A percentile compares a stretch with the other conserved stretches of the same genome.
Conservation (phyloP, 2,797 vertebrate genomes). For the Micropoecilia bifurca region DNA sequence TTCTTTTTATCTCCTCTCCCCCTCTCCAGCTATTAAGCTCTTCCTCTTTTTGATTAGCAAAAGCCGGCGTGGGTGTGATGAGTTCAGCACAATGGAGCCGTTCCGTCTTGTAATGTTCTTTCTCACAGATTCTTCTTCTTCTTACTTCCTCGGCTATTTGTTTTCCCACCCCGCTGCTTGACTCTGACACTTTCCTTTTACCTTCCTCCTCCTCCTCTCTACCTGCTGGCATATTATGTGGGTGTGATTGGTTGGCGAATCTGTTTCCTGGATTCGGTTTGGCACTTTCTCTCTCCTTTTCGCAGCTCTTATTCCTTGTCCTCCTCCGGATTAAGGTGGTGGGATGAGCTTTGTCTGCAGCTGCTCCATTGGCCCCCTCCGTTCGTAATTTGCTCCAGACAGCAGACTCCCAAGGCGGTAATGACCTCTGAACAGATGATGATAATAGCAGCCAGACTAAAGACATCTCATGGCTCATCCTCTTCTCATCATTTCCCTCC, state of each 20-base stretch:
- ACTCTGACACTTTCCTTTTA: slow-evolving; percentile 40
- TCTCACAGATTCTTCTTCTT: slow-evolving; percentile 21
- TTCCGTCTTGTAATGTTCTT: slow-evolving; percentile 42
- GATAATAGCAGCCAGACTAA: slow-evolving; percentile 76
- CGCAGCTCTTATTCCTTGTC: slow-evolving; percentile 23
- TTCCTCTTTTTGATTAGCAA: slow-evolving; percentile 47
- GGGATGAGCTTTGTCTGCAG: slow-evolving; percentile 74
- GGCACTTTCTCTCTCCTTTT: slow-evolving; percentile 27
- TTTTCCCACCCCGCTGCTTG: slow-evolving; percentile 12
- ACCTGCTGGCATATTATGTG: slow-evolving; percentile 31
- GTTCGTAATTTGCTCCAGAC: slow-evolving; percentile 66
- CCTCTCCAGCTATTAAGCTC: slow-evolving; percentile 31
- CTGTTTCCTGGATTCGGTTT: slow-evolving; percentile 15
- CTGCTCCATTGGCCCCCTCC: slow-evolving; percentile 74
- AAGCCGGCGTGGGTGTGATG: slow-evolving; percentile 56
- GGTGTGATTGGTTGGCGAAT: slow-evolving; percentile 35
- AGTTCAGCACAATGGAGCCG: slow-evolving; percentile 48
- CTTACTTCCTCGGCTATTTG: slow-evolving; percentile 23
- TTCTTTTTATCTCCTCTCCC: slow-evolving; percentile 19
- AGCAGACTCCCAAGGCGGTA: slow-evolving; percentile 77
- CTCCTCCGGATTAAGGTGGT: slow-evolving; percentile 61
- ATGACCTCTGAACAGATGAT: slow-evolving; percentile 82
- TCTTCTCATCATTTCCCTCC: slow-evolving; percentile 37
- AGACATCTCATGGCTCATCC: slow-evolving; percentile 70
- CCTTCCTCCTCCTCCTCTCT: slow-evolving; percentile 39